These are phyloP conservation scores for Elachura formosa DNA, from an alignment of 2,113 vertebrate species.

Conservation along the genomic window DNA sequence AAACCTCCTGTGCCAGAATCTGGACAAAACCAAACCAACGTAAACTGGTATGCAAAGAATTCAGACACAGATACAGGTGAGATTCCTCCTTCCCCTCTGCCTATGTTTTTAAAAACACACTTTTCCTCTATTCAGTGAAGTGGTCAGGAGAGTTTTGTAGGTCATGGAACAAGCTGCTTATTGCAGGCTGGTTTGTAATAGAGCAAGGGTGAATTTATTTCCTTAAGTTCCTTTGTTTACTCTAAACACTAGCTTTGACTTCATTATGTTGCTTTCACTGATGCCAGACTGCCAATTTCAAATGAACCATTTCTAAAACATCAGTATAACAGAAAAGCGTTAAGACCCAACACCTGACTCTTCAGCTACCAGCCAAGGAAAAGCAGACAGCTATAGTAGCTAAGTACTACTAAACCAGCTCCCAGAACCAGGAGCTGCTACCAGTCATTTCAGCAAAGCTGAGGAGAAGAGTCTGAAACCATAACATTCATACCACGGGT, in stretches of 20 bases:
- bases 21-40: not conserved
- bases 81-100: not conserved
- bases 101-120: not conserved
- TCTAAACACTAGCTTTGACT: not conserved
- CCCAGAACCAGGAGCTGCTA: not conserved
- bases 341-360: not conserved
- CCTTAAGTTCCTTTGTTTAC: not conserved
- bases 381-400: not conserved
- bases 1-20: conserved; percentile 68
- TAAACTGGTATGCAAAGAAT: not conserved
- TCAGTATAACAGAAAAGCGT: not conserved
- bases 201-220: not conserved
- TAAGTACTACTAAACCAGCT: not conserved
- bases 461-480: not conserved
- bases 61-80: conserved; percentile 3
- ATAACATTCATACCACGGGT: not conserved
- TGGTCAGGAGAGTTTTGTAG: not conserved
- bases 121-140: not conserved
- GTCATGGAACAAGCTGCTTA: not conserved
- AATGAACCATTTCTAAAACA: not conserved
- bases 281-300: not conserved
- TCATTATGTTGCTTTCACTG: not conserved
- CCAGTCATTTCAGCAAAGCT: not conserved
- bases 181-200: not conserved
- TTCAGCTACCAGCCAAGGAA: not conserved